Conservation (phyloP, 2,113 vertebrate species). For the Plecturocebus donacophilus region DNA sequence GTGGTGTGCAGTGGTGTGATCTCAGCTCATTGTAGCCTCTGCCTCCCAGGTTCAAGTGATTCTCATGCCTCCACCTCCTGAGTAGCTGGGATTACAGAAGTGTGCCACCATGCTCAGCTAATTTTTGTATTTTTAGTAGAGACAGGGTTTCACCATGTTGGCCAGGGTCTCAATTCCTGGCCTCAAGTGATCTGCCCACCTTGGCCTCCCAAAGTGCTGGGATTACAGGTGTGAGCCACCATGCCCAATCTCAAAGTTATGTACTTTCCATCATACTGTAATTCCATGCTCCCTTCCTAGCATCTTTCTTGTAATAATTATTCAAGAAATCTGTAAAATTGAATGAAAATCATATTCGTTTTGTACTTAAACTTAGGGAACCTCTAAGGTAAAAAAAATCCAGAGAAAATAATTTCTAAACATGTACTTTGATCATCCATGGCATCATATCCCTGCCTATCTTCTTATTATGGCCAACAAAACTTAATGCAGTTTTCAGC, state of each 20-base stretch:
- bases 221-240: not conserved
- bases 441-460: not conserved
- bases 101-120: no score
- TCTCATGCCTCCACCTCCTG: not conserved
- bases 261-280: not conserved
- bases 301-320: not conserved
- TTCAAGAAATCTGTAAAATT: constrained; percentile 17
- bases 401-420: constrained; percentile 19
- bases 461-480: not conserved
- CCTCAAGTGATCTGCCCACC: no score
- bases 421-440: not conserved
- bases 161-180: no score
- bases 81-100: not conserved
- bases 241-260: not conserved
- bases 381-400: not conserved
- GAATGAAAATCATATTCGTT: not conserved
- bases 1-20: not conserved
- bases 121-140: no score
- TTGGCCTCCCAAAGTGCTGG: not conserved
- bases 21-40: no score
- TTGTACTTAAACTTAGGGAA: constrained; percentile 4
- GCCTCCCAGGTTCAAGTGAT: not conserved
- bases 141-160: no score
- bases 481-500: not conserved
- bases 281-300: not conserved